Evolutionary conservation across 1,140 invertebrate genomes (phyloP), one percentile per base, ranked within the genome.

Genomic region (Drosophila varians): DNA sequence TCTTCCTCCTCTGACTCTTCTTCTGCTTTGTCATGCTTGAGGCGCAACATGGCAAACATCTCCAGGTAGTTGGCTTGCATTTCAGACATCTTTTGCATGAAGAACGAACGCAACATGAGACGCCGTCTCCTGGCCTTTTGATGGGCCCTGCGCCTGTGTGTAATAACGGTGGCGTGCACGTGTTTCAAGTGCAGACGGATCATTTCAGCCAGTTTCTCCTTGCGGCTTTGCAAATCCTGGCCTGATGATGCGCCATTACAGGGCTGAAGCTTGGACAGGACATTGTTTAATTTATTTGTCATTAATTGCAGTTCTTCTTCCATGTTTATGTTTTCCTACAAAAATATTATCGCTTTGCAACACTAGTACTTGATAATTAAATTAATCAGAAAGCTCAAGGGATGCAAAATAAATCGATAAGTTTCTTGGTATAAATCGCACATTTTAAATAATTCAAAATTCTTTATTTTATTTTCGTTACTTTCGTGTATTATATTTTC

Each of bases 61-160:
- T 90, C 46, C 25, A 84, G 2, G 46, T 90, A 90, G 23, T 53
- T 73, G 1, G 62, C 65, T 6, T 90, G 77, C 53, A 90, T 49
- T 9, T 90, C 48, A 7, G 88, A 57, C 68, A 90, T 65, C 38
- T 90, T 78, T 4, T 80, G 71, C 61, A 90, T 65, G 14, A 77
- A 90, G 12, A 83, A 71, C 4, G 62, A 47, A 0, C 82, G 87
- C 42, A 90, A 12, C 11, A 68, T 58, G 31, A 49, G 61, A 0
- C 77, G 25, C 0, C 76, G 57, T 2, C 68, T 38, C 18, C 68
- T 64, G 6, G 55, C 26, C 1, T 73, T 54, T 12, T 90, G 82
- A 18, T 80, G 82, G 0, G 62, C 36, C 7, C 70, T 71, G 2
- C 82, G 57, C 4, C 87, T 73, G 8, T 53, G 51, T 5, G 62